Conservation (phyloP, 2,888 invertebrate species). For the Siphonodentalium dalli region DNA sequence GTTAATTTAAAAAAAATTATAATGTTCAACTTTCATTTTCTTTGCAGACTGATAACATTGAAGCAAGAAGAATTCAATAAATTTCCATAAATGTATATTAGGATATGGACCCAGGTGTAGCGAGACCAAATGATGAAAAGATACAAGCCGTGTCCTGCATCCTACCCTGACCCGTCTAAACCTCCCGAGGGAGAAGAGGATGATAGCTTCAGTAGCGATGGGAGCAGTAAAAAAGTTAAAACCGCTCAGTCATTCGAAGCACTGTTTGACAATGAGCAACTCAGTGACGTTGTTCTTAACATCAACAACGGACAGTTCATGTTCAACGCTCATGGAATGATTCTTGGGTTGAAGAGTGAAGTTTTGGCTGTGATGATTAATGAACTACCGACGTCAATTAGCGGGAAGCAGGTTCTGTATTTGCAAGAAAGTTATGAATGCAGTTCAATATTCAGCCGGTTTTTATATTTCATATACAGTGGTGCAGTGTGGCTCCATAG, state of each 20-base stretch:
- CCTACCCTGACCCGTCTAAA: conserved; percentile 48
- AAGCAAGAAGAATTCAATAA: no score
- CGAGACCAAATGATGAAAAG: conserved; percentile 47
- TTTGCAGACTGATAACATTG: no score
- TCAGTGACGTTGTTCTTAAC: conserved; percentile 49
- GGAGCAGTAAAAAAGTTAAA: conserved; percentile 46
- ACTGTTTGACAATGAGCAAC: conserved; percentile 50
- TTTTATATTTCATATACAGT: conserved; percentile 61
- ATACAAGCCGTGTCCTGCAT: conserved; percentile 42
- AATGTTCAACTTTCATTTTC: no score
- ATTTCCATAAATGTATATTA: no score
- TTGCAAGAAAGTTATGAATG: conserved; percentile 53
- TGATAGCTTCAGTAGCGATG: conserved; percentile 32
- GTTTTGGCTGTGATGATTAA: conserved; percentile 45
- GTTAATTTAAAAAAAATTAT: no score
- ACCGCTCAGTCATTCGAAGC: conserved; percentile 54
- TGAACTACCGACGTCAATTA: conserved; percentile 28
- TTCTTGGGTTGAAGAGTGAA: conserved; percentile 53
- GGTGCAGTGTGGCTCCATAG: conserved; percentile 59
- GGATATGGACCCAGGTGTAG: no score
- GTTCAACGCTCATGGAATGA: conserved; percentile 55
- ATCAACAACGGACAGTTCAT: conserved; percentile 48
- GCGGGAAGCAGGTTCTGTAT: conserved; percentile 38
- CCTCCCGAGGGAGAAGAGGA: conserved; percentile 41
- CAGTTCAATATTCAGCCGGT: conserved; percentile 54